Evolutionary conservation across 2,797 vertebrate genomes (phyloP), one percentile per base, ranked within the genome.

Genomic region (Chaetophractus vellerosus): DNA sequence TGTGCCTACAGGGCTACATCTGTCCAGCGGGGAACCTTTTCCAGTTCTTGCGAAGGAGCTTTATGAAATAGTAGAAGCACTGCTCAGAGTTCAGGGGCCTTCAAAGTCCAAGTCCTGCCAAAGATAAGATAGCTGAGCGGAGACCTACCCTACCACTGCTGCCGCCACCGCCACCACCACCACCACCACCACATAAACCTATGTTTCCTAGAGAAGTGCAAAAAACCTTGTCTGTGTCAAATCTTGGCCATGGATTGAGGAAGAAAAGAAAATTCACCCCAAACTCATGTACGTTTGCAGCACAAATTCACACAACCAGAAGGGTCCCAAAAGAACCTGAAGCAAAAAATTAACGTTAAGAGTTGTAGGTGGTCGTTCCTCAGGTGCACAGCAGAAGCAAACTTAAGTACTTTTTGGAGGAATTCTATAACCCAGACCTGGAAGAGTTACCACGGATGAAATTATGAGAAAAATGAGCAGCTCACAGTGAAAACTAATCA

Each of bases 401-500:
- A 1, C 33, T 55, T 64, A 71, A 36, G 48, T 79, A 79, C n/a
- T 72, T 85, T 61, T 23, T 38, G 8, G 9, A 88, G 31, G 71
- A 72, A 95, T 24, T 75, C 82, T 79, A 7, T 38, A 89, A 78
- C 19, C 9, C 26, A 93, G 48, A 74, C 18, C 48, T 78, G 24
- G 31, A 68, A 57, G 71, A 78, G 72, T 72, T 33, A 28, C 61
- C 38, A 45, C 36, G 45, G 74, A 55, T 55, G 75, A 45, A 66
- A 28, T 41, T 48, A 61, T 57, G 4, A 92, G 64, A 90, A 95
- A 96, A 57, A n/a, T 21, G 9, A 95, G n/a, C 2, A 72, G 16
- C 4, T 61, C 63, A 78, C 8, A 87, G 38, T 66, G 81, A 33
- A 72, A 88, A 92, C 28, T n/a, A 93, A 85, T 69, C 69, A 45